Conservation (phyloP, 2,113 vertebrate genomes). For the Erythrocercus mccallii region DNA sequence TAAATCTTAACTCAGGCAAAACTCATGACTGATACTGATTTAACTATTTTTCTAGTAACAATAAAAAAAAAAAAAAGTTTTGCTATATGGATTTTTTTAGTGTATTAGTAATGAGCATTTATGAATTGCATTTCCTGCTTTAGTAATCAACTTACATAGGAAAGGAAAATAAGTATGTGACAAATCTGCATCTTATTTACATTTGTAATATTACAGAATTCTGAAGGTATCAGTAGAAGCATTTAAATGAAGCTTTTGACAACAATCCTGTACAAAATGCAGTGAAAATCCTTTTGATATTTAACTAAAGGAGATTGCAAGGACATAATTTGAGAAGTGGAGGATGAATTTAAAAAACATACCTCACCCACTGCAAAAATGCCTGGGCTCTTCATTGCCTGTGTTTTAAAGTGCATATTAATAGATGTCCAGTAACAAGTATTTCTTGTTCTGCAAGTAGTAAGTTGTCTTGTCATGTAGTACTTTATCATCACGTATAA, state of each 20-base stretch:
- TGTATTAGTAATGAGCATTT: background rate
- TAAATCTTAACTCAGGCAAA: background rate
- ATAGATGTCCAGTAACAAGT: background rate
- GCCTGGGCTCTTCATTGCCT: background rate
- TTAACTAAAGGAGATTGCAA: constrained; percentile 16
- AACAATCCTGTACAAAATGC: background rate
- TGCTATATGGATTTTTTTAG: background rate
- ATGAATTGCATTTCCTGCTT: constrained; percentile 30
- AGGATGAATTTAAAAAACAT: background rate
- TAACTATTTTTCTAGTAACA: background rate
- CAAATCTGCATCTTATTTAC: constrained; percentile 44
- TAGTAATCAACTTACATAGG: background rate
- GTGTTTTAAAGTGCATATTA: background rate
- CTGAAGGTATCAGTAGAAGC: constrained; percentile 1
- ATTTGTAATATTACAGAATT: constrained; percentile 29
- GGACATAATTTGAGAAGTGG: background rate
- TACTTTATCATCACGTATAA: background rate
- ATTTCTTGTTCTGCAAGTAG: background rate
- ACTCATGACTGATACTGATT: background rate
- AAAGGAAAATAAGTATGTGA: constrained; percentile 22
- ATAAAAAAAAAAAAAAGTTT: background rate
- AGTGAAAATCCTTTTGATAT: constrained; percentile 18
- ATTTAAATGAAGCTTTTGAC: constrained; percentile 12
- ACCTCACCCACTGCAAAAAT: constrained; percentile 28
- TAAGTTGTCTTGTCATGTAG: background rate